A percentile compares a stretch with the other conserved stretches of the same genome.
Evolutionary conservation across 2,113 vertebrate species (phyloP).

Genomic region (Burhinus oedicnemus): DNA sequence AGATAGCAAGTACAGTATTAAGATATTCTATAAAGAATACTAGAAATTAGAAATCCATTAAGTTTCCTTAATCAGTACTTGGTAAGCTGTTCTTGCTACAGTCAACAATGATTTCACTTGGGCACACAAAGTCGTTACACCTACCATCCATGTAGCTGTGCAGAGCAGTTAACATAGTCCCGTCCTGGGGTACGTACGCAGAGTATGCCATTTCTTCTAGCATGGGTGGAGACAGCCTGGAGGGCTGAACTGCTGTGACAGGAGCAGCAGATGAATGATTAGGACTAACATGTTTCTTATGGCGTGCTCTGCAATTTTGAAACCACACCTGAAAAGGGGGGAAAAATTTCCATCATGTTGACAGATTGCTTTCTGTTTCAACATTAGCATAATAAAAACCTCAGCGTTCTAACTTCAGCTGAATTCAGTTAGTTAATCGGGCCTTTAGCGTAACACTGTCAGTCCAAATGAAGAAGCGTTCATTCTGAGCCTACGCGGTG

Average conservation of each 20-base stretch:
- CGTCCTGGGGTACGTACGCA: constrained; percentile 85
- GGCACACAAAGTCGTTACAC: constrained; percentile 15
- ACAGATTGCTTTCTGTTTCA: neutral
- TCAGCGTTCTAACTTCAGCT: neutral
- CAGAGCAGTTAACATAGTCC: constrained; percentile 88
- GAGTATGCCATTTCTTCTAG: constrained; percentile 91
- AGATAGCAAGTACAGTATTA: neutral
- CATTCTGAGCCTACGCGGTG: neutral
- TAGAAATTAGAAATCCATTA: neutral
- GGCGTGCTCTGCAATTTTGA: constrained; percentile 94
- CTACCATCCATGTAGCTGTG: constrained; percentile 94
- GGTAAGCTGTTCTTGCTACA: neutral
- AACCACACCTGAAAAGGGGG: constrained; percentile 88
- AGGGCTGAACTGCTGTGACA: constrained; percentile 82
- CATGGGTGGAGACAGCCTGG: constrained; percentile 86
- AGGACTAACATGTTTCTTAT: constrained; percentile 94
- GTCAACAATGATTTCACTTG: neutral
- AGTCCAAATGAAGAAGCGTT: neutral
- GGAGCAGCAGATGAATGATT: constrained; percentile 84
- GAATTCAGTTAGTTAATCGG: neutral
- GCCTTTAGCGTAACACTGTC: neutral
- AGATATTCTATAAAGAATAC: neutral
- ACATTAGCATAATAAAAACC: neutral
- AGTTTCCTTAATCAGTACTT: neutral
- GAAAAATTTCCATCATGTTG: neutral